Evolutionary conservation across 2,888 invertebrate genomes (phyloP), one percentile per base, ranked within the genome.

Genomic region (Coenonympha arcania): DNA sequence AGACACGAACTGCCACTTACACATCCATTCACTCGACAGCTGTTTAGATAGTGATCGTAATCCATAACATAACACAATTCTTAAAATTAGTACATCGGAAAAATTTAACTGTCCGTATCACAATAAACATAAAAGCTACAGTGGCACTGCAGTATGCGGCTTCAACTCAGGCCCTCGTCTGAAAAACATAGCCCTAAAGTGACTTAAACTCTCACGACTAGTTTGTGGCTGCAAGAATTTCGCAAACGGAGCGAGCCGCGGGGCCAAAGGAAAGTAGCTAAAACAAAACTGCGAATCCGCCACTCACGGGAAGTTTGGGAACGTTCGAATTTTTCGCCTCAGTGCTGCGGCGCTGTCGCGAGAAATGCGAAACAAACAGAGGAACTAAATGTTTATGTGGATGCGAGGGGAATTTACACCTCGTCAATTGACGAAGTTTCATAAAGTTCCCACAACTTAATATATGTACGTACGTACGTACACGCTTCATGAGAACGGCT

Each of bases 201-300:
- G 11, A 28, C 28, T 22, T 24, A 42, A 43, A 31, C 8, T 31
- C 31, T 13, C 9, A 4, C 15, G 15, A 31, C 42, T 33, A 22
- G 15, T 31, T 33, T 24, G 44, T 28, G 47, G 50, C 44, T 47
- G 39, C 22, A 50, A 47, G 30, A 47, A 48, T 55, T 44, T 48
- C 46, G 45, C 45, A 45, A 52, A 47, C 45, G 43, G 48, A 55
- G 49, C 45, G 44, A 51, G 42, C 50, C 51, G n/a, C n/a, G n/a
- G n/a, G n/a, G n/a, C 40, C 47, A 52, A 50, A 57, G 58, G 58
- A 16, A 60, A 60, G 50, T 55, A 48, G 51, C 50, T 41, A 56
- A 55, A 54, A 50, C 46, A 53, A 50, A 55, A 57, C 52, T 58
- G 9, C n/a, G n/a, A n/a, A n/a, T n/a, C n/a, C 43, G 50, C 53